Evolutionary conservation across 2,888 invertebrate species (phyloP), one percentile per base, ranked within the genome.

Genomic region (Mimachlamys varia): DNA sequence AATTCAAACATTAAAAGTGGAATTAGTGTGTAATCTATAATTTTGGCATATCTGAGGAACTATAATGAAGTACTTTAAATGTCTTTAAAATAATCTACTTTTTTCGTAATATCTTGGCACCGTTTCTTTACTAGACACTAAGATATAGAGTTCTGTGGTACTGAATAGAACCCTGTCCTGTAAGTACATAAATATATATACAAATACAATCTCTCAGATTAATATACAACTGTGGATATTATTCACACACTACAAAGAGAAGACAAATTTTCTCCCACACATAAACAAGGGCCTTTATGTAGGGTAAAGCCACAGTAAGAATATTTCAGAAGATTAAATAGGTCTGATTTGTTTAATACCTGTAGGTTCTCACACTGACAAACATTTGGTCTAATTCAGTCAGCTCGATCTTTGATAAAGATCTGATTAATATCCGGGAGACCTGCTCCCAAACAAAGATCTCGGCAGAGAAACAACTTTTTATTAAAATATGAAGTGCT

Each of bases 401-500:
- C 33, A 27, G 76, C 33, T 76, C 33, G 12, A 22, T 76, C 27
- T 76, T 27, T 27, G 76, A 33, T 76, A 76, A 27, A 76, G 22
- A 13, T 76, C 76, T 76, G 27, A 76, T 33, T 10, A 33, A 76
- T 27, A 76, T 76, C 76, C 33, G 13, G 33, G 10, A n/a, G 12
- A 76, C 76, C 76, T 76, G 27, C 2, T 27, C 3, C 12, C 27
- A 33, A 19, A 53, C 53, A 53, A 53, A 53, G 53, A 53, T 53
- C 53, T 53, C 19, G 7, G 1, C 10, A 27, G 27, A 33, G 76
- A 27, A 33, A 76, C 27, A 12, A 76, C 7, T 27, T 76, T 76
- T 76, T 76, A 76, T 76, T 76, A 76, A 76, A 76, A 76, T 76
- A 76, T 76, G 76, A 76, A 76, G 76, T 76, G 33, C 76, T 53